Percentiles rank a stretch among this genome's conserved stretches.
phyloP scores from a whole-genome alignment of 2,113 vertebrate genomes.

The Typhlomys cinereus region DNA sequence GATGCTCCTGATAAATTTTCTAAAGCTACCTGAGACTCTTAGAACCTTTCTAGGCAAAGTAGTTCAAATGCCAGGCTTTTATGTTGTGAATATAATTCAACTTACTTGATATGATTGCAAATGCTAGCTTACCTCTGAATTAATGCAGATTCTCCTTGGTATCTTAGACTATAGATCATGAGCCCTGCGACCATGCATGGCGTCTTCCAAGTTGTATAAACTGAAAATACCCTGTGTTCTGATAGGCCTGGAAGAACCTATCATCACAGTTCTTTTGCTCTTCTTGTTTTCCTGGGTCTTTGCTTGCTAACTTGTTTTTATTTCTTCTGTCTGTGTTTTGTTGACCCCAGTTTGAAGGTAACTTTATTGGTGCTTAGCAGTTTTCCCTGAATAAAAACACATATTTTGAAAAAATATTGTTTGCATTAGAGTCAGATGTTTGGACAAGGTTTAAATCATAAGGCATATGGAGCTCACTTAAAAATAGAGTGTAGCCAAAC shows the following conservation, averaged over 20 bases:
- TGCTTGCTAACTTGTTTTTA: background rate
- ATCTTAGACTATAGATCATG: background rate
- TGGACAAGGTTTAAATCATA: background rate
- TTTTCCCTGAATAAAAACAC: background rate
- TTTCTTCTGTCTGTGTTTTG: background rate
- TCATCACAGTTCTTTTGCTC: background rate
- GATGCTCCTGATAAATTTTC: background rate
- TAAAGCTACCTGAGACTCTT: background rate
- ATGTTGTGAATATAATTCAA: background rate
- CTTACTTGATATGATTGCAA: background rate
- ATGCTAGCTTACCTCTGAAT: background rate
- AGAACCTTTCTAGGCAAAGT: background rate
- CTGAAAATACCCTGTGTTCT: background rate
- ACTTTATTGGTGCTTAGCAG: background rate
- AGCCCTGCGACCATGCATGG: accelerated
- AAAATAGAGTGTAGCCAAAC: background rate
- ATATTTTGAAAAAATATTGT: background rate
- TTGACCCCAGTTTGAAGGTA: background rate
- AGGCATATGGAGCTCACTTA: background rate
- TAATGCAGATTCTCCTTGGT: background rate
- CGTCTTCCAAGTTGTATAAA: background rate
- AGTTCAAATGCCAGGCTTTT: background rate
- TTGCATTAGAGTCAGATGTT: background rate
- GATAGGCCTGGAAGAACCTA: background rate
- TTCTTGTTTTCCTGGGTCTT: background rate